phyloP scores from a whole-genome alignment of 2,888 invertebrate species.

The Drosophila kambysellisi region DNA sequence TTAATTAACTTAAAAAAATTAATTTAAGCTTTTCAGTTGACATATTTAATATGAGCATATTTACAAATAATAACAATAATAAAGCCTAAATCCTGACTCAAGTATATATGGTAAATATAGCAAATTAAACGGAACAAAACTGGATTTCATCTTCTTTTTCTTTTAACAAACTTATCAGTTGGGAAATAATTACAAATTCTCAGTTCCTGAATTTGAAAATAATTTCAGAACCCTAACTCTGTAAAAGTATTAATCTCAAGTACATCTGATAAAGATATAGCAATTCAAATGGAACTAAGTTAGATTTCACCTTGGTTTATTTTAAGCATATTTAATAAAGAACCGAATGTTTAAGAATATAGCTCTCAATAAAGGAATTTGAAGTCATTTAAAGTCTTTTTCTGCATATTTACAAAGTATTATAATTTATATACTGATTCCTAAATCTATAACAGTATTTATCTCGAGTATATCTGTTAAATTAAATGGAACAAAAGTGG shows the following conservation, averaged over 20 bases:
- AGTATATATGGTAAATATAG: not conserved
- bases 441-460: not conserved
- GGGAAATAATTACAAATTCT: too few relatives aligned
- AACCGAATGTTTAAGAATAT: not conserved
- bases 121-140: not conserved
- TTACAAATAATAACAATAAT: not conserved
- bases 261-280: not conserved
- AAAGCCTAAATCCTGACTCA: not conserved
- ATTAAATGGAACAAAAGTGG: not conserved
- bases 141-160: not conserved
- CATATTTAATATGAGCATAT: not conserved
- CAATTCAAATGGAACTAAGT: not conserved
- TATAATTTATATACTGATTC: not conserved
- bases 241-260: not conserved
- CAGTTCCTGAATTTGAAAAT: not conserved
- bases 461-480: not conserved
- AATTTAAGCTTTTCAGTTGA: not conserved
- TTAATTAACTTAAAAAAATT: not conserved
- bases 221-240: not conserved
- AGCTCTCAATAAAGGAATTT: not conserved
- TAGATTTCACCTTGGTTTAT: too few relatives aligned
- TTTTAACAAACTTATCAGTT: not conserved
- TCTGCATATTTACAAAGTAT: conserved; percentile 8
- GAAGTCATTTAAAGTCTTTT: not conserved
- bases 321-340: not conserved